These are phyloP conservation scores for Entomyzon cyanotis DNA, from an alignment of 2,113 vertebrate species.

Conservation along the genomic window DNA sequence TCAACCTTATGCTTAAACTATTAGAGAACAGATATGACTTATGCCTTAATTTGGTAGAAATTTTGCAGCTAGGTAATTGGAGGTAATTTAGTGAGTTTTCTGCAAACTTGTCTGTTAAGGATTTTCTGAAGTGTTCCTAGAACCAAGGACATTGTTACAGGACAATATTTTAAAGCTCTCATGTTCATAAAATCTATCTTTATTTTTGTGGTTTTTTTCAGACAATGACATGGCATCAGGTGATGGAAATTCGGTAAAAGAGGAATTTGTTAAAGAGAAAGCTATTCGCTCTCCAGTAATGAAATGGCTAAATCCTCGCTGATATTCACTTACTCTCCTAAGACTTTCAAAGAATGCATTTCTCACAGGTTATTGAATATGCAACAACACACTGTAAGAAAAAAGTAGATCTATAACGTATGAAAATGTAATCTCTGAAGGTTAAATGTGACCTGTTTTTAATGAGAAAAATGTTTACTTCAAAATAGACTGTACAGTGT, in stretches of 20 bases:
- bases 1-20: background rate
- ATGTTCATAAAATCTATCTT: background rate
- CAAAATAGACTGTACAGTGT: constrained; percentile 61
- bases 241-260: constrained; percentile 78
- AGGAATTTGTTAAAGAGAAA: constrained; percentile 76
- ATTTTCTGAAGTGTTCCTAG: background rate
- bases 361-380: constrained; percentile 28
- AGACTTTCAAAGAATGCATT: constrained; percentile 38
- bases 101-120: background rate
- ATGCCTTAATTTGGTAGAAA: background rate
- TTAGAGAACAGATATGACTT: background rate
- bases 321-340: constrained; percentile 61
- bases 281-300: constrained; percentile 65
- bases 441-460: constrained; percentile 44
- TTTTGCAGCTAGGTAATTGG: background rate
- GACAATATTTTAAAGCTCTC: background rate
- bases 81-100: background rate
- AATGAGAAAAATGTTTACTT: constrained; percentile 56
- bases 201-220: constrained; percentile 49
- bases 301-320: constrained; percentile 90
- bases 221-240: constrained; percentile 87
- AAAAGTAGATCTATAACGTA: constrained; percentile 43
- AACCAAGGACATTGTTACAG: background rate
- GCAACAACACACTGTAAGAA: constrained; percentile 62
- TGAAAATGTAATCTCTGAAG: constrained; percentile 57